Evolutionary conservation across 2,888 invertebrate genomes (phyloP).

Genomic region (Eupeodes latifasciatus): DNA sequence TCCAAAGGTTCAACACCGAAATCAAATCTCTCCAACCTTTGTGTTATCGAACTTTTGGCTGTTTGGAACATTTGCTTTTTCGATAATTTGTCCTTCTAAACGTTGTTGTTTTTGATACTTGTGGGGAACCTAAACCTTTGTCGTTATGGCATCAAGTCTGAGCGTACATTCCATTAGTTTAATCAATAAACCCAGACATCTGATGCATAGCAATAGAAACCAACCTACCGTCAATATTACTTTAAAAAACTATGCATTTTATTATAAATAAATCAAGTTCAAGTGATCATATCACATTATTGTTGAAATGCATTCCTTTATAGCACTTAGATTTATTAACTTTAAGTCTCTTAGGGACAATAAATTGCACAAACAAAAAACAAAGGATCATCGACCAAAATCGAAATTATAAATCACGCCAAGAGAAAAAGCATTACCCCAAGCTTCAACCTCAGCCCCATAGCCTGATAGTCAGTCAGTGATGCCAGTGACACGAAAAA

Average conservation of each 20-base stretch:
- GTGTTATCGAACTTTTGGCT: no score
- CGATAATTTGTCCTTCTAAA: no score
- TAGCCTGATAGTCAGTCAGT: no score
- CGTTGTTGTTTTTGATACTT: no score
- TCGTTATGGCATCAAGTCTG: no score
- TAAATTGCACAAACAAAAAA: constrained; percentile 36
- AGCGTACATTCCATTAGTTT: background rate
- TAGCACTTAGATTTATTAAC: constrained; percentile 52
- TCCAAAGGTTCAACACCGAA: no score
- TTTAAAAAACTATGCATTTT: background rate
- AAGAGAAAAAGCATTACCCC: constrained; percentile 5
- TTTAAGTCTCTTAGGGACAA: constrained; percentile 53
- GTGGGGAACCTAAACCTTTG: no score
- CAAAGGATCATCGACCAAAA: constrained; percentile 57
- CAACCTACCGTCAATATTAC: background rate
- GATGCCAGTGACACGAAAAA: constrained; percentile 37
- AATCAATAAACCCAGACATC: background rate
- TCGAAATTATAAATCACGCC: constrained; percentile 70
- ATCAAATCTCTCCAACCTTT: no score
- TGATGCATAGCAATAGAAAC: background rate
- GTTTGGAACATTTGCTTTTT: no score
- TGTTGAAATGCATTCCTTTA: constrained; percentile 15
- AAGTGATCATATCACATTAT: constrained; percentile 12
- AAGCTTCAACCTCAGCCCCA: no score
- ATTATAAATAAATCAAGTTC: constrained; percentile 51